Percentiles rank a stretch among this genome's conserved stretches.
These are phyloP conservation scores for Himalopsyche tibetana DNA, from an alignment of 2,888 invertebrate species.

Conservation along the genomic window DNA sequence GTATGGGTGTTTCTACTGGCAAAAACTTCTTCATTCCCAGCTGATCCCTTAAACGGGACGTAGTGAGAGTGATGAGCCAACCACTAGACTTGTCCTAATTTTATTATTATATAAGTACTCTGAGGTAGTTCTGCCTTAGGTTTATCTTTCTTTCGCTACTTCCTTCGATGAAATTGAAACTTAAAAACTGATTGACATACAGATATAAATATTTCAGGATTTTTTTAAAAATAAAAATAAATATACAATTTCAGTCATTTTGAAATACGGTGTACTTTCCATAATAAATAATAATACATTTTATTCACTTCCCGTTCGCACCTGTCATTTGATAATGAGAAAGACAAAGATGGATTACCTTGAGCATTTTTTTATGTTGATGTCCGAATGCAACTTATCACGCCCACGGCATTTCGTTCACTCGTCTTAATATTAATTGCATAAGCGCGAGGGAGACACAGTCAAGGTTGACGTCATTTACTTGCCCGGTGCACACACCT, in stretches of 20 bases:
- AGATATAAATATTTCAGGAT: too few species aligned
- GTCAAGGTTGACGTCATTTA: slow-evolving; percentile 38
- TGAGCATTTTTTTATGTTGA: slow-evolving; percentile 29
- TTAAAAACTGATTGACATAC: too few species aligned
- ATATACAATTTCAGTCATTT: background rate
- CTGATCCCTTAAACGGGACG: too few species aligned
- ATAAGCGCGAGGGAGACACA: background rate
- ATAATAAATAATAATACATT: slow-evolving; percentile 22
- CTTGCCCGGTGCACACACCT: slow-evolving; percentile 13
- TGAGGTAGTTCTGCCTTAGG: too few species aligned
- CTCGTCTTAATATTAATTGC: background rate
- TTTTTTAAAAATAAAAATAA: too few species aligned
- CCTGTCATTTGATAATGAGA: slow-evolving; percentile 40
- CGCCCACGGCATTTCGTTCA: background rate
- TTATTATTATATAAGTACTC: too few species aligned
- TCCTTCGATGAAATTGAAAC: too few species aligned
- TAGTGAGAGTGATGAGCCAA: too few species aligned
- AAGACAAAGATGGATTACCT: slow-evolving; percentile 43
- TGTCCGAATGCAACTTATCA: slow-evolving; percentile 42
- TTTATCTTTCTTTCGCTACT: too few species aligned
- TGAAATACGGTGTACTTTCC: background rate
- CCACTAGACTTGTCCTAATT: too few species aligned
- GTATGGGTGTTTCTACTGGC: too few species aligned
- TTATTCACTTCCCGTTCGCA: slow-evolving; percentile 32
- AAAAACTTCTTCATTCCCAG: background rate